phyloP scores from a whole-genome alignment of 2,888 invertebrate genomes.

The Polyommatus icarus region DNA sequence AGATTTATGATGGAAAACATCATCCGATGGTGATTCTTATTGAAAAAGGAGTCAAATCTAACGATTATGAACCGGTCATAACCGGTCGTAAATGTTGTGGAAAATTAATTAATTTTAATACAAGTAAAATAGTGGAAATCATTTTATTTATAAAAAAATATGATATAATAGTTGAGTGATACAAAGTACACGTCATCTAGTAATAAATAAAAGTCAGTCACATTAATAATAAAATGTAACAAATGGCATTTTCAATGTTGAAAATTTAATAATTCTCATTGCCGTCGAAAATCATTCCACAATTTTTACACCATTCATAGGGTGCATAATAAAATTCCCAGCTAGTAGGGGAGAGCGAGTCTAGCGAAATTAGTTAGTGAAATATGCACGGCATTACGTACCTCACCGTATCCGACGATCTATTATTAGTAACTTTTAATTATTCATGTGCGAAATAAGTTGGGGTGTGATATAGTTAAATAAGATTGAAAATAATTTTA shows the following conservation, averaged over 20 bases:
- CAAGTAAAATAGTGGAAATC: no score
- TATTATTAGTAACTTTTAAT: constrained; percentile 44
- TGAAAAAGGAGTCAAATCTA: no score
- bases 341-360: constrained; percentile 55
- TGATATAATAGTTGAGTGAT: no score
- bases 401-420: constrained; percentile 34
- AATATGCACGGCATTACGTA: constrained; percentile 66
- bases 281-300: constrained; percentile 18
- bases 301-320: constrained; percentile 45
- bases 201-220: no score
- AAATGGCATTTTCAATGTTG: neutral
- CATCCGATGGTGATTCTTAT: no score
- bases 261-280: constrained; percentile 17
- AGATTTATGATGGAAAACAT: no score
- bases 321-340: constrained; percentile 56
- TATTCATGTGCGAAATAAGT: constrained; percentile 39
- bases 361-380: constrained; percentile 63
- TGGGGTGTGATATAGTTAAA: constrained; percentile 27
- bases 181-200: no score
- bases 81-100: no score
- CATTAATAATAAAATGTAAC: neutral
- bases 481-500: constrained; percentile 23
- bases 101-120: no score
- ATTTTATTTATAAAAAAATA: no score
- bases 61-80: no score